Base-by-base conservation (phyloP, 2,797 vertebrate species). In the Malurus splendens region DNA sequence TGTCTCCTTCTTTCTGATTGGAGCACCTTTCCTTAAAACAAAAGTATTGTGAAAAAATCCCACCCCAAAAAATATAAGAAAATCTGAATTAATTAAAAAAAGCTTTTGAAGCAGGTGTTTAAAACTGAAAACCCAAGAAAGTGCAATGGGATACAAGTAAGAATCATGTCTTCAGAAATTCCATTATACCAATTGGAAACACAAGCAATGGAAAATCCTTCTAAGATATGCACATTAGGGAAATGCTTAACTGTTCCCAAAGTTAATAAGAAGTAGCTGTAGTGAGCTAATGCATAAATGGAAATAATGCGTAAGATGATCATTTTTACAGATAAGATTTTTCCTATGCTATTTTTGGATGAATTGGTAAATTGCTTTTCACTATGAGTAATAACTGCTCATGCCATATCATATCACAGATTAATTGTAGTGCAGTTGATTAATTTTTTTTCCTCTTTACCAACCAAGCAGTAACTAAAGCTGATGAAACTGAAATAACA, bases 341-440 rank as follows among this genome's bases (percentile, higher is more conserved):
- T 89, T 83, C 67, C 67, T 82, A 8, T 57, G 64, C 90, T 94
- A 94, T 94, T 95, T 94, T 95, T 86, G 90, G 85, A 79, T 73
- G 54, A 90, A 89, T 86, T 93, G 85, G 93, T 89, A 93, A 94
- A 94, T 93, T 89, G 80, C 89, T 93, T 93, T 95, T 89, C 80
- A 64, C 67, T 84, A 36, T 90, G 93, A 94, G 71, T 90, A 94
- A 90, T 95, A 93, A 93, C 67, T 87, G 56, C 39, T 90, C 71
- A 47, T 71, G 74, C 66, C 74, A 57, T 90, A 89, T 86, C 90
- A 61, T 79, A 89, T 70, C 87, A 83, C 28, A 78, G 85, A 89
- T 94, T 95, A 94, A 94, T 92, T 93, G 92, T 18, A 89, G 73
- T 55, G 56, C 67, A 76, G 54, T 79, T 83, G 80, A 87, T 95